A percentile compares a stretch with the other conserved stretches of the same genome.
Conservation (phyloP, 1,140 invertebrate genomes). For the Aphis craccivora region DNA sequence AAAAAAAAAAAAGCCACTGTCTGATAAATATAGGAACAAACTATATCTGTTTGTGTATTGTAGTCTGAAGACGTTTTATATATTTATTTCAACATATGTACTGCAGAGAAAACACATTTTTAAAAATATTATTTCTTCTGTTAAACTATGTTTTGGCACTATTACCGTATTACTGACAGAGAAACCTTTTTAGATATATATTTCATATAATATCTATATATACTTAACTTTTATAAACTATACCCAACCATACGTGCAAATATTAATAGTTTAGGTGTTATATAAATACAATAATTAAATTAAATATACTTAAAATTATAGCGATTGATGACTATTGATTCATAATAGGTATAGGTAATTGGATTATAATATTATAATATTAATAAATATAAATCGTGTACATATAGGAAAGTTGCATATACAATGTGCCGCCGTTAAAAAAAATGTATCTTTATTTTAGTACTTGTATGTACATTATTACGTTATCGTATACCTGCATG, state of each 20-base stretch:
- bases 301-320: background rate
- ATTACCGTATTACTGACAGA: too few relatives aligned
- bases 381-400: too few relatives aligned
- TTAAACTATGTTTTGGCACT: background rate
- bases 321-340: too few relatives aligned
- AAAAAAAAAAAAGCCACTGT: background rate
- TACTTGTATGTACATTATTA: too few relatives aligned
- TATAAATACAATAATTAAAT: background rate
- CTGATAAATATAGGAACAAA: background rate
- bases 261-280: background rate
- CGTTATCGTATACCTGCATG: too few relatives aligned
- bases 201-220: background rate
- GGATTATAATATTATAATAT: too few relatives aligned
- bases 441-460: too few relatives aligned
- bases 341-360: too few relatives aligned
- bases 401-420: too few relatives aligned
- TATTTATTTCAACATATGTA: background rate
- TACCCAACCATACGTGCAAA: background rate
- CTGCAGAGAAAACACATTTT: background rate
- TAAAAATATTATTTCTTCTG: background rate
- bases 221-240: background rate
- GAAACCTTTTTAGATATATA: background rate
- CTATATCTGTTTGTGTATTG: background rate
- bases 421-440: too few relatives aligned
- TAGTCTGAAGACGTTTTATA: background rate